Evolutionary conservation across 2,888 invertebrate species (phyloP).

Genomic region (Drosophila multiciliata): DNA sequence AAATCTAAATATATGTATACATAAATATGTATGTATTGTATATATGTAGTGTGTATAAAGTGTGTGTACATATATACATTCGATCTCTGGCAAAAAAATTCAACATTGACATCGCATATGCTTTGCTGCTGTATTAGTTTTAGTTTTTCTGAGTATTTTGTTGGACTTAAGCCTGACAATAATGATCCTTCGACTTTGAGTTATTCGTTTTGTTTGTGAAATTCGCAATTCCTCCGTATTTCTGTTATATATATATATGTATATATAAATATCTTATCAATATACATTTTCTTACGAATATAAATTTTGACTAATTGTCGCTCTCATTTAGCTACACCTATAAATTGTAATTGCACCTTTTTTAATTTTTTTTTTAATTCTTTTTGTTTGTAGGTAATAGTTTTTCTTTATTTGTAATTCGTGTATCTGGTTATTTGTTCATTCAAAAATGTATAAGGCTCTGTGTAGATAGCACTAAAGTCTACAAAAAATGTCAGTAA

Average conservation of each 20-base stretch:
- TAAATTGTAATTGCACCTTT: slow-evolving; percentile 76
- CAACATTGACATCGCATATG: slow-evolving; percentile 34
- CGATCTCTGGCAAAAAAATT: slow-evolving; percentile 58
- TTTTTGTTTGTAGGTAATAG: slow-evolving; percentile 30
- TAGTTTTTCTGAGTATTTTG: slow-evolving; percentile 38
- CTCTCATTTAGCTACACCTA: slow-evolving; percentile 52
- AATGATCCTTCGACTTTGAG: slow-evolving; percentile 19
- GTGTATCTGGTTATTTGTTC: slow-evolving; percentile 45
- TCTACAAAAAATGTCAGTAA: slow-evolving; percentile 35
- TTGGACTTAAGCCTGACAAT: slow-evolving; percentile 23
- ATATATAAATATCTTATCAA: slow-evolving; percentile 55
- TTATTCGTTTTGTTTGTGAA: slow-evolving; percentile 38
- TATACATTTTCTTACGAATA: slow-evolving; percentile 37
- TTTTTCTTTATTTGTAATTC: slow-evolving; percentile 24
- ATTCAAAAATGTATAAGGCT: slow-evolving; percentile 72
- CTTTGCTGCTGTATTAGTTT: slow-evolving; percentile 13
- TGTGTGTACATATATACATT: slow-evolving; percentile 52
- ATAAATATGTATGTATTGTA: slow-evolving; percentile 42
- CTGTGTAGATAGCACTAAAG: slow-evolving; percentile 54
- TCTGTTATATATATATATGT: slow-evolving; percentile 33
- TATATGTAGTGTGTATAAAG: slow-evolving; percentile 32
- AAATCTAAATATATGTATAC: slow-evolving; percentile 26
- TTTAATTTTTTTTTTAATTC: slow-evolving; percentile 32
- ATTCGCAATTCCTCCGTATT: slow-evolving; percentile 60
- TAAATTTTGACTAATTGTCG: slow-evolving; percentile 72